A percentile compares a stretch with the other conserved stretches of the same genome.
Conservation (phyloP, 2,888 invertebrate species). For the Hylaea fasciaria region DNA sequence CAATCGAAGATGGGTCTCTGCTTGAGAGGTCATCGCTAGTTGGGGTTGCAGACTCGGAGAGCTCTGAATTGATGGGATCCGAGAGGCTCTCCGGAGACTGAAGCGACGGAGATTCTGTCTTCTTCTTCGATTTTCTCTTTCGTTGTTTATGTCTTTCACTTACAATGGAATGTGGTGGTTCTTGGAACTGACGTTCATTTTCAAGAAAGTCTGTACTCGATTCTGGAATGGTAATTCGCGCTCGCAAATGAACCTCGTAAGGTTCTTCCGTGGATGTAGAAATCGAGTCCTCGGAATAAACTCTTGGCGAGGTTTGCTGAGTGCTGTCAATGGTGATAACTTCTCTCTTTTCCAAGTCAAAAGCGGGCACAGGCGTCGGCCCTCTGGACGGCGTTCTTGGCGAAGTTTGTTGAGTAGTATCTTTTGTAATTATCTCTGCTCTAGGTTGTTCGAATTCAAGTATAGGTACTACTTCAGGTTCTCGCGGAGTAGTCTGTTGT, state of each 20-base stretch:
- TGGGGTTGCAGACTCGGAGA: slow-evolving; percentile 75
- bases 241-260: slow-evolving; percentile 86
- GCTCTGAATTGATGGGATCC: slow-evolving; percentile 79
- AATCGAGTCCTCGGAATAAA: slow-evolving; percentile 79
- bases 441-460: slow-evolving; percentile 16
- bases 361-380: slow-evolving; percentile 40
- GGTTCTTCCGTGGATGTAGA: slow-evolving; percentile 83
- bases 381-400: slow-evolving; percentile 68
- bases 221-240: slow-evolving; percentile 84
- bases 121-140: slow-evolving; percentile 73
- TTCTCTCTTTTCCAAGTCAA: slow-evolving; percentile 53
- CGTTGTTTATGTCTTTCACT: slow-evolving; percentile 72
- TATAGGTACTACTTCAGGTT: slow-evolving; percentile 38
- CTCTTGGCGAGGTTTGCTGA: slow-evolving; percentile 82
- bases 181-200: slow-evolving; percentile 67
- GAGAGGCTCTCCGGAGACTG: slow-evolving; percentile 79
- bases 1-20: slow-evolving; percentile 73
- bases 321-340: slow-evolving; percentile 56
- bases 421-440: slow-evolving; percentile 25
- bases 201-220: slow-evolving; percentile 70
- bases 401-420: slow-evolving; percentile 80
- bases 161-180: slow-evolving; percentile 60
- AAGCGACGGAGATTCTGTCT: slow-evolving; percentile 65
- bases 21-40: slow-evolving; percentile 76
- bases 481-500: slow-evolving; percentile 56